phyloP scores from a whole-genome alignment of 1,140 invertebrate species.

The Littorina saxatilis region DNA sequence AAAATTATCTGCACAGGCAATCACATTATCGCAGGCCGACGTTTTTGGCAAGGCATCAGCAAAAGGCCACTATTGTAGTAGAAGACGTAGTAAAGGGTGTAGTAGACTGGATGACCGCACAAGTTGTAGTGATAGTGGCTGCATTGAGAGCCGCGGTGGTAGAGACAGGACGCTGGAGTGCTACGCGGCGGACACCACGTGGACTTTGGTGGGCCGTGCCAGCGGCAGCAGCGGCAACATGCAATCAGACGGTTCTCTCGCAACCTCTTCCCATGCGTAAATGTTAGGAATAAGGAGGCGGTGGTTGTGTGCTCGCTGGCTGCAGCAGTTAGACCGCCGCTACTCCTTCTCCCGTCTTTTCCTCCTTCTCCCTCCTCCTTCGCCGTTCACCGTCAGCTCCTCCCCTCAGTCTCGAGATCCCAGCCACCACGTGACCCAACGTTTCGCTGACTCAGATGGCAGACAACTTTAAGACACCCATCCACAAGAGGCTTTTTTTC shows the following conservation, averaged over 20 bases:
- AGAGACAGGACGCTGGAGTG: too few species aligned
- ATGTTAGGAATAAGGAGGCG: neutral
- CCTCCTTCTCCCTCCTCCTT: neutral
- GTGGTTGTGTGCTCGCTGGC: too few species aligned
- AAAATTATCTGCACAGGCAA: neutral
- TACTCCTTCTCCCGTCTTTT: too few species aligned
- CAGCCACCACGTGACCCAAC: neutral
- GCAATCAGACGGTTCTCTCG: neutral
- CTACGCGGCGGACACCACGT: neutral
- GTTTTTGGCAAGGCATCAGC: neutral
- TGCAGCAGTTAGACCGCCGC: too few species aligned
- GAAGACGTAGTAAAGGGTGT: neutral
- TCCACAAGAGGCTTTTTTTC: neutral
- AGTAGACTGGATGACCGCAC: too few species aligned
- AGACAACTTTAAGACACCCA: neutral
- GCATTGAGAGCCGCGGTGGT: too few species aligned
- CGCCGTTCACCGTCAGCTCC: too few species aligned
- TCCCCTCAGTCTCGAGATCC: neutral
- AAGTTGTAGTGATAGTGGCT: neutral
- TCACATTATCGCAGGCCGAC: neutral
- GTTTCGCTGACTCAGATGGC: conserved; percentile 14
- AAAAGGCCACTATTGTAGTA: neutral
- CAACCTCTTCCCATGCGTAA: conserved; percentile 8
- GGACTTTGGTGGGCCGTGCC: neutral
- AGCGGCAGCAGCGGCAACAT: neutral